Evolutionary conservation across 2,113 vertebrate species (phyloP).

Genomic region (Speoplatyrhinus poulsoni): DNA sequence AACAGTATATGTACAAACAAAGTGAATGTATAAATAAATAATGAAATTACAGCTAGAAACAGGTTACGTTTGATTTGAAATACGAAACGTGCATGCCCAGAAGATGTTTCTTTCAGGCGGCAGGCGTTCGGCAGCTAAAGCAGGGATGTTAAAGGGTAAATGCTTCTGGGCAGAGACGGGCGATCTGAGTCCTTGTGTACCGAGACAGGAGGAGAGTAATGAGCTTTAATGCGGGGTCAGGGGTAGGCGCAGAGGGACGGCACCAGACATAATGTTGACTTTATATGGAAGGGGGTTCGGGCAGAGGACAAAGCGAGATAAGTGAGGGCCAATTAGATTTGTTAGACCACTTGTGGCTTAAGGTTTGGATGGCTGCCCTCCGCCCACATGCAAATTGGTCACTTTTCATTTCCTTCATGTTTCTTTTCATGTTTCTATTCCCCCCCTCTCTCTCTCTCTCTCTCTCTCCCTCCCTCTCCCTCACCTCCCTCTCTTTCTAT

Average conservation of each 20-base stretch:
- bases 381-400: no score
- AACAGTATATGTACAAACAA: no score
- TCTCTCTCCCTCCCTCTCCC: neutral
- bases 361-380: no score
- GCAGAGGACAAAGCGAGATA: neutral
- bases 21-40: no score
- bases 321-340: neutral
- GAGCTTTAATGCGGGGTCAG: neutral
- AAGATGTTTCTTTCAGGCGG: no score
- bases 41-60: no score
- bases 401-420: constrained; percentile 44
- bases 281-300: neutral
- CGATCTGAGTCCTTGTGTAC: neutral
- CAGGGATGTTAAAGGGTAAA: neutral
- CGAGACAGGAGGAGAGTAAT: constrained; percentile 1
- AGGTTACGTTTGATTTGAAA: no score
- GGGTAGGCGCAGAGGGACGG: neutral
- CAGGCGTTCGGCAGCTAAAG: no score
- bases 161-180: neutral
- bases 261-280: neutral
- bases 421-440: constrained; percentile 11
- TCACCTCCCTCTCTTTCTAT: no score
- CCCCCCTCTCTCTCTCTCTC: constrained; percentile 6
- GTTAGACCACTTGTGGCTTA: no score
- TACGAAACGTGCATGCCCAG: no score